Evolutionary conservation across 2,113 vertebrate genomes (phyloP), one percentile per base, ranked within the genome.

Genomic region (Phycodurus eques): DNA sequence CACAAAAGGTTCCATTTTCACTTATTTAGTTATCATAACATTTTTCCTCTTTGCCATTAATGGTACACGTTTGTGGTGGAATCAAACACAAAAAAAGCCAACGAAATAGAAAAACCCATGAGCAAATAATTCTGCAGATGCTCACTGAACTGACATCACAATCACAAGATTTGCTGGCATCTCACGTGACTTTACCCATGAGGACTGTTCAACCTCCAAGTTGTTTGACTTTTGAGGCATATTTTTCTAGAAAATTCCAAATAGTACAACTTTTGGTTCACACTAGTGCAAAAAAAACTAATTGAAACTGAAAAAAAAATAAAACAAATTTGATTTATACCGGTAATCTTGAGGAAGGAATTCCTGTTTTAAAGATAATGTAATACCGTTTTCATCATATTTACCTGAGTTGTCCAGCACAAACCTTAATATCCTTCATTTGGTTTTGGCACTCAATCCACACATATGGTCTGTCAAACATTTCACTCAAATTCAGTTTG

Each of bases 401-500:
- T 73, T 12, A 64, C 49, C 80, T 43, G 49, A 57, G 57, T 51
- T 57, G 53, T 77, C 62, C 77, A 56, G 59, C 53, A 22, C 51
- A 57, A 68, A 83, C 20, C 67, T 72, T 49, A 17, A 39, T 42
- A 71, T 77, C 70, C 67, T 76, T 79, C 33, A 31, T 81, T 76
- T 78, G 12, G 56, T 43, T 54, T 61, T 75, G 73, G 51, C 70
- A 0, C 42, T 6, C 11, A 51, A 47, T 73, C 71, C 22, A 31
- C 68, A 42, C 43, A 64, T 63, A 54, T 53, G 17, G 35, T 46
- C 39, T 35, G 22, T 59, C 17, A 73, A 79, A 79, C 63, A 78
- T 73, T 56, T 17, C n/a, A 61, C 72, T 68, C 14, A 79, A 74
- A 78, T 82, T 64, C 67, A 69, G 76, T 87, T 82, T 79, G 80